A percentile compares a stretch with the other conserved stretches of the same genome.
Evolutionary conservation across 2,113 vertebrate genomes (phyloP).

Genomic region (Scomber japonicus): DNA sequence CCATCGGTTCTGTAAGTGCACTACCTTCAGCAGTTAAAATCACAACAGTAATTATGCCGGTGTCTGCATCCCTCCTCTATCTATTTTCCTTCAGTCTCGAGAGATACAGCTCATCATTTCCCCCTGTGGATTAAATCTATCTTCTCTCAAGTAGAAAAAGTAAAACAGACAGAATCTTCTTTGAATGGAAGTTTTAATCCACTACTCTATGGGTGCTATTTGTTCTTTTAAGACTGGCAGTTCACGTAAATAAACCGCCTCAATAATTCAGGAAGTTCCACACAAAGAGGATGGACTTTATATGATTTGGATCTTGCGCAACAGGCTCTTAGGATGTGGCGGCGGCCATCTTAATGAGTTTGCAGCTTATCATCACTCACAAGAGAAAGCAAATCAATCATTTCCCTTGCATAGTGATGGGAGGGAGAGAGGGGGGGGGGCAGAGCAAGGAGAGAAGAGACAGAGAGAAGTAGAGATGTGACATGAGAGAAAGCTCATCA

Average conservation of each 20-base stretch:
- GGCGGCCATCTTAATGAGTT: slow-evolving; percentile 79
- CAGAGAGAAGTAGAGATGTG: slow-evolving; percentile 55
- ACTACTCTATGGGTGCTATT: slow-evolving; percentile 23
- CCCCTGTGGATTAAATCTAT: slow-evolving; percentile 48
- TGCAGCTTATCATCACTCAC: slow-evolving; percentile 80
- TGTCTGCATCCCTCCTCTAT: slow-evolving; percentile 18
- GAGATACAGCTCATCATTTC: slow-evolving; percentile 40
- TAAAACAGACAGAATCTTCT: slow-evolving; percentile 15
- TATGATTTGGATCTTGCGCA: slow-evolving; percentile 68
- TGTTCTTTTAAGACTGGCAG: slow-evolving; percentile 12
- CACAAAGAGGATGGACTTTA: slow-evolving; percentile 53
- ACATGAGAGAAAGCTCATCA: slow-evolving; percentile 53
- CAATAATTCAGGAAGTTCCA: slow-evolving; percentile 59
- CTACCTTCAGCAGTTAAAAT: slow-evolving; percentile 8
- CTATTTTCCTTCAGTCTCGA: slow-evolving; percentile 36
- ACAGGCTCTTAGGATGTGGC: slow-evolving; percentile 65
- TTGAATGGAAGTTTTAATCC: slow-evolving; percentile 25
- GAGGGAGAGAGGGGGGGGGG: neutral
- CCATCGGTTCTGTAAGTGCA: slow-evolving; percentile 20
- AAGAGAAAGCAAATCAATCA: slow-evolving; percentile 84
- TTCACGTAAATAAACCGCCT: slow-evolving; percentile 59
- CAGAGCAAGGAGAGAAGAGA: slow-evolving; percentile 18
- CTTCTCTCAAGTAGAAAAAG: slow-evolving; percentile 26
- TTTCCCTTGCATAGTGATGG: slow-evolving; percentile 58
- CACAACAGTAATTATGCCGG: slow-evolving; percentile 40